phyloP scores from a whole-genome alignment of 2,797 vertebrate genomes.

The Squalus acanthias region DNA sequence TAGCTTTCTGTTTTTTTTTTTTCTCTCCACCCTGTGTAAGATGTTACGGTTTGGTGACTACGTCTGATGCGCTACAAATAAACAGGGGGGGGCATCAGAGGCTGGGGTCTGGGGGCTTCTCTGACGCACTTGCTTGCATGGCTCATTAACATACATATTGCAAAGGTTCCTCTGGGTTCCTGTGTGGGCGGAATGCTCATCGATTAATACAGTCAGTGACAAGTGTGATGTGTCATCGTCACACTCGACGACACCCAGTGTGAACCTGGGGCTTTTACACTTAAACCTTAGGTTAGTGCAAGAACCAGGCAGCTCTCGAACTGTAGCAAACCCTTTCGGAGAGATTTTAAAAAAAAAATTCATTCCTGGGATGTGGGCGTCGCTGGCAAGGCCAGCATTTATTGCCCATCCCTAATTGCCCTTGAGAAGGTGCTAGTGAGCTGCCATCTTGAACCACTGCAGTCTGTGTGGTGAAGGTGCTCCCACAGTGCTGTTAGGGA shows the following conservation, averaged over 20 bases:
- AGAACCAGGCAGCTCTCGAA: background rate
- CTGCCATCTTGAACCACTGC: no score
- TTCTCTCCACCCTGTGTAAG: no score
- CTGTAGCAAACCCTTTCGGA: background rate
- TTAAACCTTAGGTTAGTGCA: background rate
- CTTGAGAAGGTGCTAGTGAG: no score
- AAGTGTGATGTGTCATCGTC: background rate
- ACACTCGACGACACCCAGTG: background rate
- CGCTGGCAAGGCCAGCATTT: no score
- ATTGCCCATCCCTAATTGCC: no score
- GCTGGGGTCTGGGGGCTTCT: background rate
- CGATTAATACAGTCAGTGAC: background rate
- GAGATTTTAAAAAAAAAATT: no score
- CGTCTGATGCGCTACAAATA: background rate
- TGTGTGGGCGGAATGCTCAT: slow-evolving; percentile 12
- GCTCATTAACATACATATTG: slow-evolving; percentile 31
- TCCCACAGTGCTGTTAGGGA: no score
- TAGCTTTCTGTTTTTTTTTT: background rate
- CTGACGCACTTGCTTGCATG: background rate
- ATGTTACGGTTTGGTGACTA: background rate
- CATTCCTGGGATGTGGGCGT: no score
- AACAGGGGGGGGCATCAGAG: background rate
- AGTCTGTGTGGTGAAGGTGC: no score
- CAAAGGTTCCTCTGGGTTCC: background rate
- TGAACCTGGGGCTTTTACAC: background rate